Evolutionary conservation across 2,888 invertebrate species (phyloP).

Genomic region (Theretra japonica): DNA sequence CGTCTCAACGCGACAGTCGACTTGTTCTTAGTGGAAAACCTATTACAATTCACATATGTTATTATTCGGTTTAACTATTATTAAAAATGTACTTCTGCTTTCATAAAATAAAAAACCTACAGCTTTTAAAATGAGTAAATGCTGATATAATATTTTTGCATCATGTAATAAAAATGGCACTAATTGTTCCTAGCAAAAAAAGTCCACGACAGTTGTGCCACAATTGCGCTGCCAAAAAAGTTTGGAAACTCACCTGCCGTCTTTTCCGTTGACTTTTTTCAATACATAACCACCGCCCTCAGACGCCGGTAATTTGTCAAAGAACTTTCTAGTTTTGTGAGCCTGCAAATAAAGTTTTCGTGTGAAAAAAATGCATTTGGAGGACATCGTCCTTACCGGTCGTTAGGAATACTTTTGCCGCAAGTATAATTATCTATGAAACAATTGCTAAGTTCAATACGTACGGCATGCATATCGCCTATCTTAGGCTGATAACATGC

Average conservation of each 20-base stretch:
- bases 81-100: no score
- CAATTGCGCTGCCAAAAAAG: conserved; percentile 17
- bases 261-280: conserved; percentile 96
- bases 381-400: neutral
- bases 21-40: neutral
- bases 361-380: conserved; percentile 8
- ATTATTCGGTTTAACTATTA: no score
- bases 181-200: neutral
- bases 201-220: neutral
- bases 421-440: neutral
- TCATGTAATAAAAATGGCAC: neutral
- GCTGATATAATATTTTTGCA: neutral
- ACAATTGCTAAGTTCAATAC: neutral
- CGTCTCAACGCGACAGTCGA: no score
- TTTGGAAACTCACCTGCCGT: conserved; percentile 85
- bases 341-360: conserved; percentile 84
- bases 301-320: conserved; percentile 93
- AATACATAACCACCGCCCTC: conserved; percentile 96
- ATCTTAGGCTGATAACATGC: no score
- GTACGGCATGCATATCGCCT: no score
- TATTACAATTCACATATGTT: neutral
- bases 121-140: no score
- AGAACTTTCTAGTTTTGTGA: conserved; percentile 98
- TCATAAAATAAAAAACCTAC: no score
- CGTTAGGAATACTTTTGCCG: neutral